Percentiles rank a stretch among this genome's conserved stretches.
These are phyloP conservation scores for Peromyscus aztecus DNA, from an alignment of 2,797 vertebrate genomes.

Conservation along the genomic window DNA sequence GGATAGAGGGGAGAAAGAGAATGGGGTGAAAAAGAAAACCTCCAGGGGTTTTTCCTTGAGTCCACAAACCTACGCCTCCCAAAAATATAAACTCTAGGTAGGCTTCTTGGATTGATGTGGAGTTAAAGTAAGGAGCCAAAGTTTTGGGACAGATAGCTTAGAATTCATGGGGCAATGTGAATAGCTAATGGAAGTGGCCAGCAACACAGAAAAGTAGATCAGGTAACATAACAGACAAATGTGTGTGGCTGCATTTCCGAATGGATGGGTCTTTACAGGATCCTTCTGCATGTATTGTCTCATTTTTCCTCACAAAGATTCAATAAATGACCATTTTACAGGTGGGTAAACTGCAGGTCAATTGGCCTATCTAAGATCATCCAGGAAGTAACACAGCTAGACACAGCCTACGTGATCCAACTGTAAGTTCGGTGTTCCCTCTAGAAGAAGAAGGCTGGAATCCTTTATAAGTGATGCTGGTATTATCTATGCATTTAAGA, in stretches of 20 bases:
- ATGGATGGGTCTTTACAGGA: background rate
- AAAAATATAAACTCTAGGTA: background rate
- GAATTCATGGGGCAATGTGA: background rate
- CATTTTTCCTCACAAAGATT: background rate
- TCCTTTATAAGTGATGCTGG: background rate
- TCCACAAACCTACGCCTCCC: background rate
- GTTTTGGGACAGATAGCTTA: background rate
- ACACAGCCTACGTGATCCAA: background rate
- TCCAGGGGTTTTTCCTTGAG: background rate
- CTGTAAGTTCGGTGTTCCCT: background rate
- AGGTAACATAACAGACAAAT: background rate
- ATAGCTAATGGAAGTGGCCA: background rate
- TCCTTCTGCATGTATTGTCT: background rate
- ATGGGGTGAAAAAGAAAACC: background rate
- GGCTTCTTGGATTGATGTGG: conserved; percentile 4
- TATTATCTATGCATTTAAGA: background rate
- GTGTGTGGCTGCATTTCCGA: background rate
- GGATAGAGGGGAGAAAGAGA: background rate
- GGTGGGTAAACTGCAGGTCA: background rate
- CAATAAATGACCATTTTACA: conserved; percentile 6
- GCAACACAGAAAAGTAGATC: background rate
- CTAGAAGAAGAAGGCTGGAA: background rate
- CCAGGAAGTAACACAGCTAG: background rate
- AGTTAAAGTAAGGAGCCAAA: conserved; percentile 15
- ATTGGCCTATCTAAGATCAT: background rate